Base-by-base conservation (phyloP, 2,888 invertebrate species). In the Andrena haemorrhoa region DNA sequence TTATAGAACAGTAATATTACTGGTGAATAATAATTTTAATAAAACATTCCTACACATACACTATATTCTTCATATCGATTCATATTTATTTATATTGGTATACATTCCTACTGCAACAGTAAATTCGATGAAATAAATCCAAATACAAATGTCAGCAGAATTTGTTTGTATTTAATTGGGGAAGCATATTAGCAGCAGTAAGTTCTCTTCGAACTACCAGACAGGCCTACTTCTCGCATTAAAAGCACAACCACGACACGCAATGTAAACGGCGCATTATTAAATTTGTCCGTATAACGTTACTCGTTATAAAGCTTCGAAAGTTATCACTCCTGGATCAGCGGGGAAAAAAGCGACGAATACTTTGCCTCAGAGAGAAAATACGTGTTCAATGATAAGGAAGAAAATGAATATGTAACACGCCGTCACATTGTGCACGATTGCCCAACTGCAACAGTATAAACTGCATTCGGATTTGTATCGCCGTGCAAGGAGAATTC, bases 371-470 rank as follows among this genome's bases (percentile, higher is more conserved):
- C 88, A 84, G 86, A 86, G 87, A 83, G 86, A 88, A 79, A 71
- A 72, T 82, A 83, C 84, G 89, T 89, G 88, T 90, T 90, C 88
- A 88, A 85, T 86, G 86, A 75, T 82, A 84, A 75, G 75, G 78
- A 84, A 71, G 85, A 82, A 80, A 76, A 88, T 60, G 79, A 82
- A 77, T 60, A 71, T 66, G 72, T 64, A 63, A 70, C 12, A 51
- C 10, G 65, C 56, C 51, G 56, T 64, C 65, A 53, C 75, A 63
- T 79, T 66, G 61, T 61, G 66, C 79, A 79, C 74, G 72, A 79
- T 78, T 70, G 65, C 75, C 29, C n/a, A 31, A 23, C 53, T 41
- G 33, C 3, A 31, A 26, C 49, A 66, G 1, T 12, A 23, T 29
- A 8, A 65, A 77, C 8, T 20, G 69, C 41, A 56, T 75, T 53